phyloP scores from a whole-genome alignment of 1,140 invertebrate genomes.

The Charaxes varanes region DNA sequence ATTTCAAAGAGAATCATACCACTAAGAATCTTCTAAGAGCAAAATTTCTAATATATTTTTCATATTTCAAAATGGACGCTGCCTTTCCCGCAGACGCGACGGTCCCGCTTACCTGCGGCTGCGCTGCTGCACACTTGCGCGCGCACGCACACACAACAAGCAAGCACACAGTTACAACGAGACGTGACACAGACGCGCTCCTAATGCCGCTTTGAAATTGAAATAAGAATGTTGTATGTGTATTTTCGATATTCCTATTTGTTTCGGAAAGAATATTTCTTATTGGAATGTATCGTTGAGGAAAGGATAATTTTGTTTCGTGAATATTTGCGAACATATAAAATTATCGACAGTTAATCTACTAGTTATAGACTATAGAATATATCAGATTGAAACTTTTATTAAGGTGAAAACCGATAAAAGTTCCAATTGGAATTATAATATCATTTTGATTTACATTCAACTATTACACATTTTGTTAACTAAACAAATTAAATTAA shows the following conservation, averaged over 20 bases:
- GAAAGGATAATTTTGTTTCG: no score
- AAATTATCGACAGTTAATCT: no score
- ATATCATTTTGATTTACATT: no score
- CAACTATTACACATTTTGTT: no score
- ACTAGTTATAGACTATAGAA: no score
- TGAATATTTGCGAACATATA: no score
- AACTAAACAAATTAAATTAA: no score
- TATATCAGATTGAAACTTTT: no score
- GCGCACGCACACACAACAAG: constrained; percentile 19
- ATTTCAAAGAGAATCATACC: constrained; percentile 21
- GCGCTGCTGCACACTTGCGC: no score
- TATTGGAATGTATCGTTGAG: constrained; percentile 23
- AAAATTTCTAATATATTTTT: constrained; percentile 52
- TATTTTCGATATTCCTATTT: constrained; percentile 20
- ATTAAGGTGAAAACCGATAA: no score
- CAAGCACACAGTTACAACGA: constrained; percentile 21
- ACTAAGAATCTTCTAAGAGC: constrained; percentile 54
- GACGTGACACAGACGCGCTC: constrained; percentile 54
- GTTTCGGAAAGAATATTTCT: constrained; percentile 4
- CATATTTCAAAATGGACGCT: constrained; percentile 44
- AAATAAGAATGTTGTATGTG: constrained; percentile 37
- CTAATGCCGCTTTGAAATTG: constrained; percentile 40
- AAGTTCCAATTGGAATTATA: no score
- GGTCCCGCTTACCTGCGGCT: constrained; percentile 63
- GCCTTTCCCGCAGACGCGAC: constrained; percentile 43